Percentiles rank a stretch among this genome's conserved stretches.
Conservation (phyloP, 2,797 vertebrate species). For the Sebastes goodei region DNA sequence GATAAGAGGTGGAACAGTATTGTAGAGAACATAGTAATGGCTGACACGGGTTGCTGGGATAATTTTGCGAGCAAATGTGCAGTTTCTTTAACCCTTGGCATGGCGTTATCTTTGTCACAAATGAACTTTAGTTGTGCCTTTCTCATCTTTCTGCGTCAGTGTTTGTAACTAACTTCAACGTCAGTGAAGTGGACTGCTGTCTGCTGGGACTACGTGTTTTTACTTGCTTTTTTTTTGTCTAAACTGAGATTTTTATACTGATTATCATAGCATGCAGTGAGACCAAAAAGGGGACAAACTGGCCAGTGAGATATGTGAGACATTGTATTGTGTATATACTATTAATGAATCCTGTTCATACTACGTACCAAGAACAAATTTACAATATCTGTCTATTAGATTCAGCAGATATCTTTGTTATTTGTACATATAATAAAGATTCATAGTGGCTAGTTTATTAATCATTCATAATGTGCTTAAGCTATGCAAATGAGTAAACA, state of each 20-base stretch:
- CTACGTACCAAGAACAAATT: conserved; percentile 36
- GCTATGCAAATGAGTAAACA: conserved; percentile 38
- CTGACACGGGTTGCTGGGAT: neutral
- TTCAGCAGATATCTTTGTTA: conserved; percentile 6
- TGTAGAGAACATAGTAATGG: conserved; percentile 22
- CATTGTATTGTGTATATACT: conserved; percentile 38
- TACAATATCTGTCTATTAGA: neutral
- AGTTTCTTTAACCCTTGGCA: conserved; percentile 24
- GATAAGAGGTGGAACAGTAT: conserved; percentile 56
- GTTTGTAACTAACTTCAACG: conserved; percentile 23
- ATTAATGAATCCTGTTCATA: conserved; percentile 21
- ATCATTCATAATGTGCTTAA: conserved; percentile 43
- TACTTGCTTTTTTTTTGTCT: conserved; percentile 8
- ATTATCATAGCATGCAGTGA: conserved; percentile 36
- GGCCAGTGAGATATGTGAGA: conserved; percentile 21
- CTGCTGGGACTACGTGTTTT: neutral
- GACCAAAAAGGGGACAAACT: conserved; percentile 54
- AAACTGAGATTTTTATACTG: conserved; percentile 8
- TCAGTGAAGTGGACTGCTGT: neutral
- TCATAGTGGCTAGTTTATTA: conserved; percentile 21
- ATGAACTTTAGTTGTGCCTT: conserved; percentile 2
- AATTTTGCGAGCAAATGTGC: neutral
- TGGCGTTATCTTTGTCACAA: neutral
- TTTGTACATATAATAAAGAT: conserved; percentile 35
- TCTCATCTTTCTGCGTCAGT: conserved; percentile 4